Percentiles rank a stretch among this genome's conserved stretches.
phyloP scores from a whole-genome alignment of 2,797 vertebrate species.

The Pagetopsis macropterus region DNA sequence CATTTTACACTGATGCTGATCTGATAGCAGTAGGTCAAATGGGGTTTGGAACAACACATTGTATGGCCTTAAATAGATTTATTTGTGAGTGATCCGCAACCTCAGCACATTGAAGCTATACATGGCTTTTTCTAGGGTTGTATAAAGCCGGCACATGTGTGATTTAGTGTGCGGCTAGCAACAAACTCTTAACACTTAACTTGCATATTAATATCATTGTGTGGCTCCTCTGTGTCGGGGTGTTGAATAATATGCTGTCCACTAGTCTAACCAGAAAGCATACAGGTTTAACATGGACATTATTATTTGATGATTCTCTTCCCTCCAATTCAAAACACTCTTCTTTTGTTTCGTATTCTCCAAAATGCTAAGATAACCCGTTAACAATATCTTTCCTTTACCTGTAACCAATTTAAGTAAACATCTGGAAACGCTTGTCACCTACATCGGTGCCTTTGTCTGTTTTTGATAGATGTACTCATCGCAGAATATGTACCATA shows the following conservation, averaged over 20 bases:
- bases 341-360: neutral
- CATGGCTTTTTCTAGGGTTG: neutral
- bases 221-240: too few species aligned
- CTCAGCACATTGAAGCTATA: conserved; percentile 9
- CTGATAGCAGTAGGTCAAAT: conserved; percentile 18
- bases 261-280: neutral
- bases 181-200: neutral
- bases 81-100: neutral
- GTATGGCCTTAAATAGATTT: conserved; percentile 1
- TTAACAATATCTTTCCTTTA: neutral
- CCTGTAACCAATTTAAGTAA: conserved; percentile 1
- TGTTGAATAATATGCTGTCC: neutral
- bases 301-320: neutral
- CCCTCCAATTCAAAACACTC: neutral
- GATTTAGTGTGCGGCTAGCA: conserved; percentile 5
- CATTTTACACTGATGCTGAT: conserved; percentile 2
- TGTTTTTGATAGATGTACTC: conserved; percentile 64
- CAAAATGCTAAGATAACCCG: neutral
- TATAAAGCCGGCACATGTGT: neutral
- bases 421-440: conserved; percentile 64
- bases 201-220: neutral
- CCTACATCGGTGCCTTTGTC: conserved; percentile 17
- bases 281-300: neutral
- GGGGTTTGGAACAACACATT: conserved; percentile 12
- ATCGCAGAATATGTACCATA: conserved; percentile 54